Base-by-base conservation (phyloP, 1,140 invertebrate species). In the Acromyrmex echinatior region DNA sequence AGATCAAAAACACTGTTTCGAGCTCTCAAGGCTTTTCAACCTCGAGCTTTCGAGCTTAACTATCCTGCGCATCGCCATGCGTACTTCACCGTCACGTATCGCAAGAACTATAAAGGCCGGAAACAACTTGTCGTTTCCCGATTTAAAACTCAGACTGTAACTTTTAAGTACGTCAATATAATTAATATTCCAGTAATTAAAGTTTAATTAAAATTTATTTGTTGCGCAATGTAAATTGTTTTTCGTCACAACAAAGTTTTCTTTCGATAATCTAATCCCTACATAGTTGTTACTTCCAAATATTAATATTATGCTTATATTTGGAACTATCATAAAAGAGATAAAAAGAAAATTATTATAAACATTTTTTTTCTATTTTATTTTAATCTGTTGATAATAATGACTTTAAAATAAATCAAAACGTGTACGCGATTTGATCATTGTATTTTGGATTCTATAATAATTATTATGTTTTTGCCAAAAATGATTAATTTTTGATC, bases 1-100 rank as follows among this genome's bases (percentile, higher is more conserved):
- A 81, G 78, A 81, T 81, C 78, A 81, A 81, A 81, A 81, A 81
- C 65, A 81, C 78, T 81, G 31, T 81, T 81, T 81, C 65, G 65
- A 81, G 49, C 78, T 71, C 21, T 81, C 49, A 28, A 71, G 31
- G 65, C 65, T 81, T 71, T 81, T 81, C 78, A 81, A 81, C 65
- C 65, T 56, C 78, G 78, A 71, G 78, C 63, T 81, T 81, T 81
- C 78, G n/a, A 71, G 78, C 66, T 81, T 81, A 81, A 81, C 65
- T 81, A 70, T n/a, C 66, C 49, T 70, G 31, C 5, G 68, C 78
- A 71, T 81, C 65, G 70, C 31, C 45, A 71, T 58, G 31, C 51
- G 49, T 31, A 70, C 65, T 71, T 81, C 31, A 56, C 45, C 49
- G 63, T 70, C 65, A 81, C 65, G 78, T 71, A 35, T 81, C 9